Evolutionary conservation across 2,797 vertebrate genomes (phyloP).

Genomic region (Orestias chungarensis): DNA sequence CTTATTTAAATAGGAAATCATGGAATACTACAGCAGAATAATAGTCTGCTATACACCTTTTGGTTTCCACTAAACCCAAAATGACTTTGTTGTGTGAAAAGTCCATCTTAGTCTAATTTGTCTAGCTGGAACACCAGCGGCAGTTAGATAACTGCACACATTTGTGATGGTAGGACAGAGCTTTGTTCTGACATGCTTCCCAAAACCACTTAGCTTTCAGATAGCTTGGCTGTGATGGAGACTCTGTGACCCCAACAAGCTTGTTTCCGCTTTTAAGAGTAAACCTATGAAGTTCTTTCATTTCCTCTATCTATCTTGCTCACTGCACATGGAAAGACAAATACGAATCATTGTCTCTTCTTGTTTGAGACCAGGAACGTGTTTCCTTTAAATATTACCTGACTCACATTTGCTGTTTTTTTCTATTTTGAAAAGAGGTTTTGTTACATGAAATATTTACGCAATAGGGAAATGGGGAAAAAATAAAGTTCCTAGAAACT

Average conservation of each 20-base stretch:
- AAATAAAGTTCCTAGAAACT: neutral
- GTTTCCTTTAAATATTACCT: neutral
- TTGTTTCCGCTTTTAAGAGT: neutral
- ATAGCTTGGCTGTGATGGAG: neutral
- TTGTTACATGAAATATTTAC: neutral
- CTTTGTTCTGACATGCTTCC: neutral
- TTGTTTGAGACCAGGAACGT: neutral
- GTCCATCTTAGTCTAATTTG: neutral
- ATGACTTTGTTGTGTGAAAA: neutral
- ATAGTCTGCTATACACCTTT: neutral
- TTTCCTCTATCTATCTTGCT: neutral
- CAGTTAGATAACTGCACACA: neutral
- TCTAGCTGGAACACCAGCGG: neutral
- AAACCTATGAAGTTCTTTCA: neutral
- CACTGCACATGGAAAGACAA: neutral
- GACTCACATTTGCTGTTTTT: neutral
- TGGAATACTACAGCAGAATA: neutral
- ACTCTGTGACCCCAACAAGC: neutral
- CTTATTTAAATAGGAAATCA: neutral
- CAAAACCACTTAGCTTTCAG: neutral
- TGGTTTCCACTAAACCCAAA: neutral
- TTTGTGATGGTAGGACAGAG: neutral
- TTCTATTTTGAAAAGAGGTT: neutral
- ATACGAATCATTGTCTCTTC: neutral
- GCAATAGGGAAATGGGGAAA: no score